These are phyloP conservation scores for Leistus spinibarbis DNA, from an alignment of 2,888 invertebrate species.

Conservation along the genomic window DNA sequence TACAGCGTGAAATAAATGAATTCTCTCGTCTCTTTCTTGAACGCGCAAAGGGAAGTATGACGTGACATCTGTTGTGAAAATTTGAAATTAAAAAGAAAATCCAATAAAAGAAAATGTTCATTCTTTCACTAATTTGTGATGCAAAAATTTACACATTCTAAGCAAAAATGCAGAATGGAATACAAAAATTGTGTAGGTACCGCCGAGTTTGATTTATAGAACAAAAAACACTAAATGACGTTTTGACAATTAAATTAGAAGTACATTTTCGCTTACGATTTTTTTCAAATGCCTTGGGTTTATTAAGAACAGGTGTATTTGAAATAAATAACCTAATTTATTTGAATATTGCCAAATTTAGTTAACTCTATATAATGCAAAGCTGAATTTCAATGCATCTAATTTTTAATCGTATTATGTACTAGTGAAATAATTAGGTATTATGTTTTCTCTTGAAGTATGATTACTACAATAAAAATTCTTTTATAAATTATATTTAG, in stretches of 20 bases:
- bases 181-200: constrained; percentile 23
- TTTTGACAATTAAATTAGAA: constrained; percentile 30
- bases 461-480: too few species aligned
- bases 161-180: constrained; percentile 38
- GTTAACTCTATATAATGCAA: too few species aligned
- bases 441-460: too few species aligned
- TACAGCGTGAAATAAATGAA: neutral
- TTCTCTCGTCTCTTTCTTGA: neutral
- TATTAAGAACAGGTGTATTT: constrained; percentile 18
- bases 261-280: constrained; percentile 6
- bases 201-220: constrained; percentile 22
- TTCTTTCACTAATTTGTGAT: constrained; percentile 37
- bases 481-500: too few species aligned
- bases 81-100: constrained; percentile 39
- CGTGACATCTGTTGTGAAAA: constrained; percentile 38
- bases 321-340: neutral
- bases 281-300: constrained; percentile 12
- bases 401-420: too few species aligned
- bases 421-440: too few species aligned
- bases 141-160: constrained; percentile 40
- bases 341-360: too few species aligned
- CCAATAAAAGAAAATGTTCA: constrained; percentile 33
- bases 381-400: too few species aligned
- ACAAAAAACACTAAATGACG: constrained; percentile 29
- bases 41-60: constrained; percentile 2